Percentiles rank a stretch among this genome's conserved stretches.
These are phyloP conservation scores for human (Homo sapiens) DNA, from an alignment of 2,113 vertebrate species.

Conservation along the genomic window DNA sequence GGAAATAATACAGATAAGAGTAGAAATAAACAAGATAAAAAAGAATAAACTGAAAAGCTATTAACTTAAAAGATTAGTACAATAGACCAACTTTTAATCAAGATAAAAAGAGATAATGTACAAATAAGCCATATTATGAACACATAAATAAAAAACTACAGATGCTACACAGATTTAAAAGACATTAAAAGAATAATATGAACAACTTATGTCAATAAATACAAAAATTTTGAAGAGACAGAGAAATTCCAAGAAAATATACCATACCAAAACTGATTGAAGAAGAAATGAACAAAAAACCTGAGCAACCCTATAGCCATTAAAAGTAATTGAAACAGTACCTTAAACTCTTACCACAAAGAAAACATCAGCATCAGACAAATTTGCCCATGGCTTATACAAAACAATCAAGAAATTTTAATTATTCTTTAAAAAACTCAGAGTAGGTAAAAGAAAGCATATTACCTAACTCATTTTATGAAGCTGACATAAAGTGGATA, in stretches of 20 bases:
- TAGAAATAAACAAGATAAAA: background rate
- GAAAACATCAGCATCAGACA: background rate
- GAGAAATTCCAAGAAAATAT: slow-evolving; percentile 5
- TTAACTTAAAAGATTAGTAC: background rate
- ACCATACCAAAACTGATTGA: background rate
- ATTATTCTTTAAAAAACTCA: background rate
- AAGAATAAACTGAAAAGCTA: background rate
- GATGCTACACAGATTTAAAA: slow-evolving; percentile 16
- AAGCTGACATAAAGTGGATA: background rate
- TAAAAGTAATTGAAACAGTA: slow-evolving; percentile 21
- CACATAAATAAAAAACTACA: slow-evolving; percentile 7
- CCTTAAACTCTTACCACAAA: slow-evolving; percentile 30
- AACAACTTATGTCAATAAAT: slow-evolving; percentile 16
- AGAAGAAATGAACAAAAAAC: background rate
- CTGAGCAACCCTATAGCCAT: background rate
- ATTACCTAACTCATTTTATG: slow-evolving; percentile 35
- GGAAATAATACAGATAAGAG: background rate
- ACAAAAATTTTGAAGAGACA: background rate
- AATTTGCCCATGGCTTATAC: background rate
- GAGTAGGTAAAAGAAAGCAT: slow-evolving; percentile 4
- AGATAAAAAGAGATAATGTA: background rate
- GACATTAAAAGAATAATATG: background rate
- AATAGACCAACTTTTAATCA: background rate
- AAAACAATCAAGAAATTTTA: slow-evolving; percentile 15
- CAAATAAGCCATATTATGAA: slow-evolving; percentile 9